A percentile compares a stretch with the other conserved stretches of the same genome.
These are phyloP conservation scores for Tenthredo notha DNA, from an alignment of 2,888 invertebrate species.

Conservation along the genomic window DNA sequence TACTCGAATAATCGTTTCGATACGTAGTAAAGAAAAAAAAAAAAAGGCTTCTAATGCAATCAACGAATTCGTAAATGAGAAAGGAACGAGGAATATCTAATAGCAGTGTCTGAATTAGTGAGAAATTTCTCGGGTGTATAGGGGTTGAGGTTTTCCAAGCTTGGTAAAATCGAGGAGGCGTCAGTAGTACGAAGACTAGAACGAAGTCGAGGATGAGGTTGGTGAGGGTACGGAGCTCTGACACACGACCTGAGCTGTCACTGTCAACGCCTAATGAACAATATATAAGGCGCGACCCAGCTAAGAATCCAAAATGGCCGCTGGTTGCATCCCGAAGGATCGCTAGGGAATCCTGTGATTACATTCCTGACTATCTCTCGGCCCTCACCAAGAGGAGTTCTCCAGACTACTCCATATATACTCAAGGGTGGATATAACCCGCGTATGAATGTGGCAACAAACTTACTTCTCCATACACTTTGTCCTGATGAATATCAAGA, in stretches of 20 bases:
- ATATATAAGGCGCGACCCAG: conserved; percentile 69
- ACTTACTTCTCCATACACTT: neutral
- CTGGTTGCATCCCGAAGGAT: conserved; percentile 74
- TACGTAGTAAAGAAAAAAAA: too few relatives aligned
- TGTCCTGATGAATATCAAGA: neutral
- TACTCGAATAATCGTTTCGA: neutral
- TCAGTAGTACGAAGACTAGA: neutral
- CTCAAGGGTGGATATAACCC: neutral
- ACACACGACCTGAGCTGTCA: conserved; percentile 65
- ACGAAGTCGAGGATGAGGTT: neutral
- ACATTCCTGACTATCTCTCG: conserved; percentile 72
- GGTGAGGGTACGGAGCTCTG: conserved; percentile 39
- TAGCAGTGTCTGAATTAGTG: neutral
- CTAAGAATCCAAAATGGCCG: conserved; percentile 77
- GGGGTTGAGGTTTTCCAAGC: conserved; percentile 14
- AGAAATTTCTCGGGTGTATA: neutral
- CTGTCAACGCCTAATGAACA: conserved; percentile 74
- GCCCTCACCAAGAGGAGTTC: conserved; percentile 23
- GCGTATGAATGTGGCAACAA: neutral
- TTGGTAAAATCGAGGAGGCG: neutral
- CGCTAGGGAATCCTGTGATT: conserved; percentile 77
- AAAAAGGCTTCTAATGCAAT: neutral
- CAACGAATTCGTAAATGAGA: neutral
- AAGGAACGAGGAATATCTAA: neutral
- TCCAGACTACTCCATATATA: neutral